Percentiles rank a stretch among this genome's conserved stretches.
Conservation (phyloP, 2,113 vertebrate genomes). For the Zosterops hypoxanthus region DNA sequence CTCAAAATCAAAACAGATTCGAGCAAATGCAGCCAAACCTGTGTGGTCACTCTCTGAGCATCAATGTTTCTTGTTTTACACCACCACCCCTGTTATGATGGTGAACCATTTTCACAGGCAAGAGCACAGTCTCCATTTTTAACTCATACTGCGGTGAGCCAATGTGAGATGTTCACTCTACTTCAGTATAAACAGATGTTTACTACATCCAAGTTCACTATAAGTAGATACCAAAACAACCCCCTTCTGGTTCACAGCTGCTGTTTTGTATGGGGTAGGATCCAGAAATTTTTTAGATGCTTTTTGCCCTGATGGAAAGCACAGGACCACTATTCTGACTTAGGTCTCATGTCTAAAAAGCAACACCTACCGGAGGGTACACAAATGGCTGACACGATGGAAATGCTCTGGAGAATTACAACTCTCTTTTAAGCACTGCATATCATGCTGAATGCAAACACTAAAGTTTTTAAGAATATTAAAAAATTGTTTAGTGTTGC, state of each 20-base stretch:
- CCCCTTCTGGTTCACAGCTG: slow-evolving; percentile 11
- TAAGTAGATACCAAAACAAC: neutral
- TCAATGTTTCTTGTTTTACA: neutral
- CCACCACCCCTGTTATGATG: neutral
- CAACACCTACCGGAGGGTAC: neutral
- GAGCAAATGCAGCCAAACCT: neutral
- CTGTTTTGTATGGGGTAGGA: neutral
- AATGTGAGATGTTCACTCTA: neutral
- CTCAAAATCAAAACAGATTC: neutral
- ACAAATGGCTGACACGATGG: neutral
- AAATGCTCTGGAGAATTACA: neutral
- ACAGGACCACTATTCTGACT: neutral
- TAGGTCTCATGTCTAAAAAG: neutral
- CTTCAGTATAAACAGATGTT: neutral
- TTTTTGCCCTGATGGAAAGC: neutral
- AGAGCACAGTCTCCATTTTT: neutral
- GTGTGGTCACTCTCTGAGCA: neutral
- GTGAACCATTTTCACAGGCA: neutral
- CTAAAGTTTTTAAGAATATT: neutral
- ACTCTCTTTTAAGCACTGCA: neutral
- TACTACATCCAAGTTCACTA: neutral
- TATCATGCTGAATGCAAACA: neutral
- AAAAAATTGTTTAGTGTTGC: neutral
- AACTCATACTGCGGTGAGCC: neutral
- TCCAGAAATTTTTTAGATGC: neutral